Percentiles rank a stretch among this genome's conserved stretches.
Conservation (phyloP, 1,140 invertebrate genomes). For the Dinothrombium tinctorium region DNA sequence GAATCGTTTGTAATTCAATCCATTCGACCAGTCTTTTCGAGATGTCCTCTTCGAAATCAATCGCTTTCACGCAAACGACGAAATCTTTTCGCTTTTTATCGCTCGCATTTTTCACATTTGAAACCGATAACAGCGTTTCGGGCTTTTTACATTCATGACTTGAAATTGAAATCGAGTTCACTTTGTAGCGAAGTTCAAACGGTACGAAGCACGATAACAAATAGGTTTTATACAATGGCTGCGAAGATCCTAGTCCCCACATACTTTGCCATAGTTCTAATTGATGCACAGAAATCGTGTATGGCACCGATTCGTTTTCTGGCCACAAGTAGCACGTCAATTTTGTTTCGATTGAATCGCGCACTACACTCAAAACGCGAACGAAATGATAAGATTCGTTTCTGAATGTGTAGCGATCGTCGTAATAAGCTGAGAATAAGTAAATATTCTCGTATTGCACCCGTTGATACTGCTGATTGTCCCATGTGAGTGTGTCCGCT, state of each 20-base stretch:
- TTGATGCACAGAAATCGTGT: neutral
- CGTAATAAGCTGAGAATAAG: neutral
- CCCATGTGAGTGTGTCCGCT: neutral
- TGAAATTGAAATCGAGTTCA: neutral
- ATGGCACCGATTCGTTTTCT: neutral
- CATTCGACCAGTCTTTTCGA: constrained; percentile 35
- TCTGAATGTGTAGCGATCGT: neutral
- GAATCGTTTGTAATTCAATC: constrained; percentile 35
- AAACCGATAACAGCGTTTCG: constrained; percentile 1
- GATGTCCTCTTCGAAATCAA: constrained; percentile 37
- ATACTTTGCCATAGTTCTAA: constrained; percentile 11
- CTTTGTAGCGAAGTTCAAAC: neutral
- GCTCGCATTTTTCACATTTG: neutral
- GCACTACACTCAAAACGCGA: neutral
- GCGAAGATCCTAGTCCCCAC: constrained; percentile 9
- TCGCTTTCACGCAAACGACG: constrained; percentile 42
- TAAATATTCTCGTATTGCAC: constrained; percentile 1
- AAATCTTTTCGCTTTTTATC: constrained; percentile 21
- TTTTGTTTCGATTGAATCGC: neutral
- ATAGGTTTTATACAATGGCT: constrained; percentile 9
- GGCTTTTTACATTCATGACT: neutral
- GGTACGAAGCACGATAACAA: constrained; percentile 11
- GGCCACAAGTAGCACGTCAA: neutral
- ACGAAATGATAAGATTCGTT: neutral
- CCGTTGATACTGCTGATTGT: neutral